These are phyloP conservation scores for Macrobrachium nipponense DNA, from an alignment of 1,140 invertebrate genomes.

Conservation along the genomic window DNA sequence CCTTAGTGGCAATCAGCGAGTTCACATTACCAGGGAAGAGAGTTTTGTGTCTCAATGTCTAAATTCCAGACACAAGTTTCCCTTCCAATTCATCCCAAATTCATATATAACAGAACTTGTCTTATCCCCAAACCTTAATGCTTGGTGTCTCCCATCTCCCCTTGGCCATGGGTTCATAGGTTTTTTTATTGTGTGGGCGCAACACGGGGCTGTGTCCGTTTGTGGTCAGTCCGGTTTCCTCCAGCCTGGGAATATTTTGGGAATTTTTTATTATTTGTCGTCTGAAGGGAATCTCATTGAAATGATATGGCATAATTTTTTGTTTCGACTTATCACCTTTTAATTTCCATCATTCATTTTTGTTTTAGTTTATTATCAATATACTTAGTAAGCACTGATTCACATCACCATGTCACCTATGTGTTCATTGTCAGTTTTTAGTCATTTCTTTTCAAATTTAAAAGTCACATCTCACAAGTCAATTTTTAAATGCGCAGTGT, in stretches of 20 bases:
- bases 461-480: neutral
- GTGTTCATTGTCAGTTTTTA: slow-evolving; percentile 8
- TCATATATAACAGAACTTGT: slow-evolving; percentile 28
- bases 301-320: slow-evolving; percentile 26
- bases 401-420: slow-evolving; percentile 56
- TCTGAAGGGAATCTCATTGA: too few relatives aligned
- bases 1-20: slow-evolving; percentile 43
- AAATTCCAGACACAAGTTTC: slow-evolving; percentile 32
- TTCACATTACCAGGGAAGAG: slow-evolving; percentile 40
- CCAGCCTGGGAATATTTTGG: too few relatives aligned
- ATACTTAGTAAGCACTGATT: slow-evolving; percentile 59
- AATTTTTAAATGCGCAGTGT: neutral
- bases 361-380: slow-evolving; percentile 44
- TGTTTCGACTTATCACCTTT: slow-evolving; percentile 42
- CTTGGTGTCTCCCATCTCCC: slow-evolving; percentile 53
- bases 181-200: slow-evolving; percentile 26
- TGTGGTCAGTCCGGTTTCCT: neutral
- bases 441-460: too few relatives aligned
- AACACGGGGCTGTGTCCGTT: slow-evolving; percentile 21
- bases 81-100: slow-evolving; percentile 42
- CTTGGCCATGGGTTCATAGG: slow-evolving; percentile 22
- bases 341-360: slow-evolving; percentile 43
- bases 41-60: slow-evolving; percentile 38
- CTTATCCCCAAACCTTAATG: slow-evolving; percentile 25
- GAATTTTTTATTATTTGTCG: too few relatives aligned